Evolutionary conservation across 2,113 vertebrate genomes (phyloP).

Genomic region (Lasiurus borealis): DNA sequence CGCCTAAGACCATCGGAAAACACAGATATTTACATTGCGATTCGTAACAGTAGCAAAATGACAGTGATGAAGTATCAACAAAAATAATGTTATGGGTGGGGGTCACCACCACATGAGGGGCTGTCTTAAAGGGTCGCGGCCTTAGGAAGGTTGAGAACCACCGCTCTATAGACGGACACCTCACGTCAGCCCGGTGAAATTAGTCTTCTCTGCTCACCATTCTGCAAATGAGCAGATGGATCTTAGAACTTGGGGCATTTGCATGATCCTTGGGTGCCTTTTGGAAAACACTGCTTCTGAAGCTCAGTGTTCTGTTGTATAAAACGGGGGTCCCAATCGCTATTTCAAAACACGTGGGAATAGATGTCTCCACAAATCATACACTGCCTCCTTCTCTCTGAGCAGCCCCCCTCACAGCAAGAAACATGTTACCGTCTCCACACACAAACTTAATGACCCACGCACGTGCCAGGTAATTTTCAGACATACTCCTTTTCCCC

Average conservation of each 20-base stretch:
- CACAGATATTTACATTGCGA: too few relatives aligned
- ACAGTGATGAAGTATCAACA: too few relatives aligned
- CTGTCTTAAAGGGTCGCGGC: too few relatives aligned
- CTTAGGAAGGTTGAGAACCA: too few relatives aligned
- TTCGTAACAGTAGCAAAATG: too few relatives aligned
- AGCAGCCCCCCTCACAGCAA: neutral
- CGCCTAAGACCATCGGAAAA: too few relatives aligned
- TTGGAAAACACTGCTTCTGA: neutral
- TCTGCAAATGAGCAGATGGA: neutral
- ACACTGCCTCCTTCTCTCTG: neutral
- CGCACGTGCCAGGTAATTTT: neutral
- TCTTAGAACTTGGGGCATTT: conserved; percentile 7
- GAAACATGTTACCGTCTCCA: neutral
- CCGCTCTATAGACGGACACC: neutral
- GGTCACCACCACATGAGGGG: too few relatives aligned
- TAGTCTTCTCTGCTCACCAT: neutral
- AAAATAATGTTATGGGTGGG: too few relatives aligned
- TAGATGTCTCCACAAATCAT: too few relatives aligned
- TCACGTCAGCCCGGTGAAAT: neutral
- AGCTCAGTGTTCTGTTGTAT: neutral
- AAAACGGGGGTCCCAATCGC: neutral
- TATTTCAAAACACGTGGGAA: neutral
- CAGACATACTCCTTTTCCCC: neutral
- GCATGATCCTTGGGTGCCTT: neutral
- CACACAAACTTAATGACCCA: neutral